phyloP scores from a whole-genome alignment of 2,888 invertebrate genomes.

The Xestia xanthographa region DNA sequence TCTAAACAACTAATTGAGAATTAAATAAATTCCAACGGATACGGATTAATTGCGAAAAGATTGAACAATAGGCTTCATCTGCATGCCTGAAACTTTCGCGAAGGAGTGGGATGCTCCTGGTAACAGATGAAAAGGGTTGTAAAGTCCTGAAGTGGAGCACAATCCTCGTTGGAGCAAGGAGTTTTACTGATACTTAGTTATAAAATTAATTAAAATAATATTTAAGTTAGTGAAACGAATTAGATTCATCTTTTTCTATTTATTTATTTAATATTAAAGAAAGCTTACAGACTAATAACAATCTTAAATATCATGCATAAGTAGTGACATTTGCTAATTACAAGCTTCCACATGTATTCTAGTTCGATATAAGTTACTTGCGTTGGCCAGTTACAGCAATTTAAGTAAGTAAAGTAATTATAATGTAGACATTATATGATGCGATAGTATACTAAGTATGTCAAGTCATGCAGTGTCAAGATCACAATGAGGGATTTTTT shows the following conservation, averaged over 20 bases:
- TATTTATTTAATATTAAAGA: too few relatives aligned
- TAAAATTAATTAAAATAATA: conserved; percentile 11
- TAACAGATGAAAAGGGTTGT: conserved; percentile 46
- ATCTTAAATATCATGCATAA: too few relatives aligned
- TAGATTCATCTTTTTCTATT: background rate
- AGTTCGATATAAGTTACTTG: too few relatives aligned
- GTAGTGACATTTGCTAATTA: too few relatives aligned
- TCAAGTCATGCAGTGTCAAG: too few relatives aligned
- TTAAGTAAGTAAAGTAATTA: too few relatives aligned
- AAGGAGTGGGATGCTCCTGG: conserved; percentile 21
- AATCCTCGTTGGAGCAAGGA: conserved; percentile 31
- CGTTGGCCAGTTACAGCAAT: too few relatives aligned
- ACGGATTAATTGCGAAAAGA: conserved; percentile 56
- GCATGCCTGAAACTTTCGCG: conserved; percentile 51
- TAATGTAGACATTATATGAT: too few relatives aligned
- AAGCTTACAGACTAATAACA: too few relatives aligned
- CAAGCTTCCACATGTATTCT: too few relatives aligned
- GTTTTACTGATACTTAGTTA: conserved; percentile 24
- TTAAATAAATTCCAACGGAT: conserved; percentile 40
- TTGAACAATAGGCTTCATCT: conserved; percentile 60
- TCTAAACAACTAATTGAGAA: conserved; percentile 51
- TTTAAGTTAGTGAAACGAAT: background rate
- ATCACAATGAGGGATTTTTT: too few relatives aligned
- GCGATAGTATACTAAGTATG: too few relatives aligned
- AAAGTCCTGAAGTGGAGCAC: conserved; percentile 35